Evolutionary conservation across 2,113 vertebrate genomes (phyloP).

Genomic region (Corydoras sp.): DNA sequence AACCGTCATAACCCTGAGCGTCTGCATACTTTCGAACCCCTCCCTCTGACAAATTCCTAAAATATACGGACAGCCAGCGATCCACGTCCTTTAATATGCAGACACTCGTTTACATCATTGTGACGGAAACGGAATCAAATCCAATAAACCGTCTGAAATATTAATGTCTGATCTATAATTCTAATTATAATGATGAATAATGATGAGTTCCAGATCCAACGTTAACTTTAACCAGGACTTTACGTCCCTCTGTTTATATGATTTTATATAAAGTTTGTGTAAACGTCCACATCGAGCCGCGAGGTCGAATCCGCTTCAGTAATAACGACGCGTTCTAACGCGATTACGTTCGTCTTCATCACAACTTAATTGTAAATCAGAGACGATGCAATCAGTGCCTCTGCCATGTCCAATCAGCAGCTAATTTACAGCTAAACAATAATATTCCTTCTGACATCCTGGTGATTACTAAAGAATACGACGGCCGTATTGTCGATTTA

Average conservation of each 20-base stretch:
- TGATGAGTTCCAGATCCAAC: not conserved
- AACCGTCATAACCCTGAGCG: no score
- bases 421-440: not conserved
- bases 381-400: conserved; percentile 1
- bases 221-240: not conserved
- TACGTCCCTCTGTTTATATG: not conserved
- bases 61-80: no score
- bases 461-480: conserved; percentile 3
- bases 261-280: not conserved
- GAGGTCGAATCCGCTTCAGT: not conserved
- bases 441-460: not conserved
- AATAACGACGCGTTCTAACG: not conserved
- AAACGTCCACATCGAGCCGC: not conserved
- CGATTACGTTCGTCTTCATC: not conserved
- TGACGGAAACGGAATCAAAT: no score
- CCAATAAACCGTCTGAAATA: not conserved
- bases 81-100: no score
- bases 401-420: conserved; percentile 4
- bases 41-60: no score
- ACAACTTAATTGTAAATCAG: not conserved
- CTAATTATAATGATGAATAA: not conserved
- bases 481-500: not conserved
- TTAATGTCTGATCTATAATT: not conserved
- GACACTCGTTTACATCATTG: no score
- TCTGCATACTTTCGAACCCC: no score